Percentiles rank a stretch among this genome's conserved stretches.
phyloP scores from a whole-genome alignment of 2,888 invertebrate genomes.

The Diadegma fenestrale region DNA sequence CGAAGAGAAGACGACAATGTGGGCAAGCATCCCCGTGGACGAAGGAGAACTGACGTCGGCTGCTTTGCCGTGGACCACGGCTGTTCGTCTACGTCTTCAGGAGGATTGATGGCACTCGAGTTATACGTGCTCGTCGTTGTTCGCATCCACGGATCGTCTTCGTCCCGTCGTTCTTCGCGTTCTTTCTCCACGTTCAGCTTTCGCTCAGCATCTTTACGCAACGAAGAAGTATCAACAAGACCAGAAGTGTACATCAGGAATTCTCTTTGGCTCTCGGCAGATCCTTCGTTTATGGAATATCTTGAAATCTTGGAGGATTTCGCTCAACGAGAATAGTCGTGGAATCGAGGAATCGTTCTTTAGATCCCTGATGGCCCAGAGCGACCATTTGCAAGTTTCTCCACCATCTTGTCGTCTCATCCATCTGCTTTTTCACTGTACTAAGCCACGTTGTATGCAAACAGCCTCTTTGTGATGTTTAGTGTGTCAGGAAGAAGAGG shows the following conservation, averaged over 20 bases:
- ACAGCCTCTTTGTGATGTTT: constrained; percentile 23
- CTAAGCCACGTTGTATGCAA: constrained; percentile 11
- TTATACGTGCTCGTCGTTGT: constrained; percentile 71
- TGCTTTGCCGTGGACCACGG: constrained; percentile 81
- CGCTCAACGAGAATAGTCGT: constrained; percentile 68
- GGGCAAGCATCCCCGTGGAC: constrained; percentile 56
- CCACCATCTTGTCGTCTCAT: constrained; percentile 52
- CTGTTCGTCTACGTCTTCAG: constrained; percentile 82
- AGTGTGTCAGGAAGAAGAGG: neutral
- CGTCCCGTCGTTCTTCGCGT: constrained; percentile 63
- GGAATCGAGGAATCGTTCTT: constrained; percentile 78
- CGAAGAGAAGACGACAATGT: constrained; percentile 68
- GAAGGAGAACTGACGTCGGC: constrained; percentile 79
- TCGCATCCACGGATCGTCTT: constrained; percentile 62
- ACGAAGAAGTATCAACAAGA: constrained; percentile 53
- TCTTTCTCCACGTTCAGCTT: constrained; percentile 62
- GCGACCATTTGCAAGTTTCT: constrained; percentile 25
- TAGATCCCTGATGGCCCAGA: constrained; percentile 53
- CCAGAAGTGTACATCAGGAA: constrained; percentile 45
- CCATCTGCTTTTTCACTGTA: constrained; percentile 22
- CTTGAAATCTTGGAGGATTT: constrained; percentile 79
- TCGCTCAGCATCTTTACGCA: constrained; percentile 61
- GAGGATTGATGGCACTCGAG: constrained; percentile 82
- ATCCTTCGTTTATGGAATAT: constrained; percentile 83
- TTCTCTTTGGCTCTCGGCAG: constrained; percentile 63